Evolutionary conservation across 2,888 invertebrate genomes (phyloP).

Genomic region (Mylabris sibirica): DNA sequence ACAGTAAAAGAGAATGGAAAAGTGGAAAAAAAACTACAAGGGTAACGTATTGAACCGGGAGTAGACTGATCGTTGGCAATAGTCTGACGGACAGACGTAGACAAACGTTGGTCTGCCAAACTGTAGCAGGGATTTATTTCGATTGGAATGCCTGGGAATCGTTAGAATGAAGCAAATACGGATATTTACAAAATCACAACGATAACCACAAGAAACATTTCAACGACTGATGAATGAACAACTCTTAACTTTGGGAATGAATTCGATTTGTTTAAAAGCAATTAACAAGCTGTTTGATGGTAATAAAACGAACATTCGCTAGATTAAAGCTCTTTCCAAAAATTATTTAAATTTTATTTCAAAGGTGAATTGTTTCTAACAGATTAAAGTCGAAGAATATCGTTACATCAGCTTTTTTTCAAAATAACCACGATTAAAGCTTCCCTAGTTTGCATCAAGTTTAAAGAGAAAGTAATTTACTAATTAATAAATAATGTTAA

Average conservation of each 20-base stretch:
- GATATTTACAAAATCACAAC: neutral
- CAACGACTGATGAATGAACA: neutral
- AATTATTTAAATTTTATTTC: too few relatives aligned
- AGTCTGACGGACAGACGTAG: constrained; percentile 41
- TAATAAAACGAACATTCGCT: too few relatives aligned
- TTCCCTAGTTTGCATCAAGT: too few relatives aligned
- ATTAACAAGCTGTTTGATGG: neutral
- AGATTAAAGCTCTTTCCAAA: too few relatives aligned
- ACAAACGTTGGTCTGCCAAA: constrained; percentile 40
- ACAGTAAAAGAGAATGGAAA: constrained; percentile 26
- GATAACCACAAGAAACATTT: neutral
- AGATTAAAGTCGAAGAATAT: too few relatives aligned
- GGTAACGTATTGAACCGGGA: constrained; percentile 17
- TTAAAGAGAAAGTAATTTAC: too few relatives aligned
- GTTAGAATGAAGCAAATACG: neutral
- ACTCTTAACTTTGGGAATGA: neutral
- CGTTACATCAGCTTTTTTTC: too few relatives aligned
- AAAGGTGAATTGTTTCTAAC: too few relatives aligned
- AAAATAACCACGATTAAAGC: too few relatives aligned
- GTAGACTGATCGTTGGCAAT: constrained; percentile 36
- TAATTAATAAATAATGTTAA: constrained; percentile 24
- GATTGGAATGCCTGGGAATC: constrained; percentile 3
- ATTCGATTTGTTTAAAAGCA: neutral
- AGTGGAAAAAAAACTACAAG: constrained; percentile 16
- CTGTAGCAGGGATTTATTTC: constrained; percentile 39